Base-by-base conservation (phyloP, 2,888 invertebrate genomes). In the Chrysolina haemoptera region DNA sequence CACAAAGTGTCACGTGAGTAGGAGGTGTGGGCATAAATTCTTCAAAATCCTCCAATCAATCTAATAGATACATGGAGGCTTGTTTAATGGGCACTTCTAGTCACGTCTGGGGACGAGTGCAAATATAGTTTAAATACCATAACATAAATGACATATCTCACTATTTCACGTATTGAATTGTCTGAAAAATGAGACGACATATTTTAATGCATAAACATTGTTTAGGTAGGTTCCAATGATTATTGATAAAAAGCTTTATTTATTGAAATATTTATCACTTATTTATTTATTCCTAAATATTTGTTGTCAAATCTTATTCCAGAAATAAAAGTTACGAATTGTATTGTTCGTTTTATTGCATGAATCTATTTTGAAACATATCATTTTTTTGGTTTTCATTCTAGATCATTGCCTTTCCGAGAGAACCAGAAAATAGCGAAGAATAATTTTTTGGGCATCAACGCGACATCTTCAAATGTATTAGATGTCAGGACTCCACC, bases 401-500 rank as follows among this genome's bases (percentile, higher is more conserved):
- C 79, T 84, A 86, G 86, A 83, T 83, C 73, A 88, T 88, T 89
- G 78, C 79, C 90, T 9, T 83, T 88, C 16, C 27, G 90, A 65
- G 91, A 92, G 68, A 90, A 91, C 0, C 89, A 91, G 55, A 90
- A 91, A 85, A 89, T 90, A 82, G 89, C 92, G 12, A 89, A 91
- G 1, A 90, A 89, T 76, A 92, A 91, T 85, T 84, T 91, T 11
- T 86, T 91, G 62, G 90, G 91, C 9, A 88, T 89, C 20, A 86
- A 85, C 70, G 76, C 80, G 27, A 83, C 85, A 11, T 82, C 88
- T 43, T 27, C 10, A 2, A 14, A 67, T 67, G 16, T 67, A 55
- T 85, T 89, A 9, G 93, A 93, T 79, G 90, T 90, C 0, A 89
- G 92, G 86, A 91, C 92, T 77, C 92, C 92, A 20, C 92, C 92